Percentiles rank a stretch among this genome's conserved stretches.
phyloP scores from a whole-genome alignment of 92 coral and sea anemone genomes.

The Desmophyllum pertusum region DNA sequence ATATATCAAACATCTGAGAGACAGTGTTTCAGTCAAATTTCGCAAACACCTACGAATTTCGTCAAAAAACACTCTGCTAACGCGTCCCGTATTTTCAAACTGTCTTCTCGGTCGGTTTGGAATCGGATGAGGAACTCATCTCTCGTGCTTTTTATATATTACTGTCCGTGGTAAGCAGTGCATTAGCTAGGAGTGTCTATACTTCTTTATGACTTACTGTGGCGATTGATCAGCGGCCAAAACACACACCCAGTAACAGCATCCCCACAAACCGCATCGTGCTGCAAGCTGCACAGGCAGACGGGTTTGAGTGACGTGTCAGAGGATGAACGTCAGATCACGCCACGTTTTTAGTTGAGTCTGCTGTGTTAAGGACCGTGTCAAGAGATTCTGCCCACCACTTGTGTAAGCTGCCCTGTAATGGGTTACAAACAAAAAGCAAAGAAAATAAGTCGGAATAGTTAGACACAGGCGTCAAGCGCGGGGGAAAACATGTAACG shows the following conservation, averaged over 20 bases:
- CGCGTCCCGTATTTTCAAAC: too few relatives aligned
- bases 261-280: slow-evolving; percentile 98
- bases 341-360: slow-evolving; percentile 78
- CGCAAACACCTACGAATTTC: too few relatives aligned
- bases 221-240: slow-evolving; percentile 95
- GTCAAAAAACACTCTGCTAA: too few relatives aligned
- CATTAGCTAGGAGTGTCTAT: not conserved
- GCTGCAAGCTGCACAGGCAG: slow-evolving; percentile 72
- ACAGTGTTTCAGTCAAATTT: too few relatives aligned
- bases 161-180: too few relatives aligned
- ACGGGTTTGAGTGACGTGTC: slow-evolving; percentile 52
- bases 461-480: too few relatives aligned
- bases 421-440: not conserved
- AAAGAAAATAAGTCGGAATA: too few relatives aligned
- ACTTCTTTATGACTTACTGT: slow-evolving; percentile 62
- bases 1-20: too few relatives aligned
- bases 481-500: too few relatives aligned
- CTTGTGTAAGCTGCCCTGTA: slow-evolving; percentile 82
- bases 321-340: slow-evolving; percentile 47
- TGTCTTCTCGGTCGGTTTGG: too few relatives aligned
- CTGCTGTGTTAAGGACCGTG: slow-evolving; percentile 73
- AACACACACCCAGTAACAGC: slow-evolving; percentile 88
- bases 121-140: too few relatives aligned
- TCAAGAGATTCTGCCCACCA: slow-evolving; percentile 99
- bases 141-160: too few relatives aligned